Evolutionary conservation across 1,140 invertebrate genomes (phyloP), one percentile per base, ranked within the genome.

Genomic region (Ditylenchus dipsaci): DNA sequence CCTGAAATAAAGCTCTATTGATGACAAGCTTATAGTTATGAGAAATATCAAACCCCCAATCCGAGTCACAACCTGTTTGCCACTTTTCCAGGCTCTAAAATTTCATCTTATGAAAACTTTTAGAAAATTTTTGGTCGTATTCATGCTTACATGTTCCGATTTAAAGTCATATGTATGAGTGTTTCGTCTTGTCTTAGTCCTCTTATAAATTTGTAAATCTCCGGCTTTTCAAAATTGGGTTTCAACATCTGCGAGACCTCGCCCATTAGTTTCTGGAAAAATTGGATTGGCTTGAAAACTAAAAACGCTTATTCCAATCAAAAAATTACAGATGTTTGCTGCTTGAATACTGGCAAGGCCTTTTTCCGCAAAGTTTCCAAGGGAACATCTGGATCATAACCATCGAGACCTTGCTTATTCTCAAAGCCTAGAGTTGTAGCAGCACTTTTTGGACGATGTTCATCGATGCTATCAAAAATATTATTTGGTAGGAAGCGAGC

Each of bases 41-140:
- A n/a, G n/a, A n/a, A n/a, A 33, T 29, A 23, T 1, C 58, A 21
- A 21, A 26, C n/a, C 49, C 23, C 75, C 74, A 76, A 49, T 77
- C 75, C n/a, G 74, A 65, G 63, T 76, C 74, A 47, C 76, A 74
- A 21, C 74, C 74, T 8, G 43, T 78, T 27, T 45, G 9, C 74
- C 74, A 76, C 13, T 38, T 43, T 30, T 66, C 49, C 13, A 76
- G 17, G 3, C 63, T 26, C 74, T 75, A 53, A 63, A 76, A 53
- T 8, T 7, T 7, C 49, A 53, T 15, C 23, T 3, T 42, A 45
- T 62, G 23, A n/a, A 43, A 33, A 61, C 21, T 49, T 47, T 38
- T 47, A 67, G 57, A 27, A 67, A 47, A 38, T 53, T n/a, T n/a
- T 53, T 30, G 56, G 60, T 19, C 49, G 15, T 8, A 53, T 8